These are phyloP conservation scores for Passer domesticus DNA, from an alignment of 2,113 vertebrate genomes.

Conservation along the genomic window DNA sequence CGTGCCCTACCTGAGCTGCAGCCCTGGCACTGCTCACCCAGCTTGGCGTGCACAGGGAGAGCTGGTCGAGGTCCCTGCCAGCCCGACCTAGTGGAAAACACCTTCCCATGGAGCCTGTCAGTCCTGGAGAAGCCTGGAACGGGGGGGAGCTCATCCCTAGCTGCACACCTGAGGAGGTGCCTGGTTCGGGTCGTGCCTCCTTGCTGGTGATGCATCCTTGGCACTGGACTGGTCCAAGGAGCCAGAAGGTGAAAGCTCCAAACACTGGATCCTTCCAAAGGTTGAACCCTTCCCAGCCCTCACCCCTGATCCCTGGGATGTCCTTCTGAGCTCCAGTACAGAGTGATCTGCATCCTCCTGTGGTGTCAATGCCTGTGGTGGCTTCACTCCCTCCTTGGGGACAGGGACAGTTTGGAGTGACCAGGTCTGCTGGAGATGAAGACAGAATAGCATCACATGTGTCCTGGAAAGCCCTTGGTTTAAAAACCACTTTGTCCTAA, in stretches of 20 bases:
- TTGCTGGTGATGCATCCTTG: fast-evolving
- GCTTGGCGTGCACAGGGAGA: neutral
- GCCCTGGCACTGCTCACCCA: neutral
- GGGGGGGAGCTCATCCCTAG: fast-evolving
- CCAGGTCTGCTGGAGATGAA: neutral
- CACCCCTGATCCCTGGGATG: fast-evolving
- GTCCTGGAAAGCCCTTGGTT: neutral
- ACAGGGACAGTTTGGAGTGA: neutral
- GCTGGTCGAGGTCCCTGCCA: neutral
- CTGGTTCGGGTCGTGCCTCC: fast-evolving
- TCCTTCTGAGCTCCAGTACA: fast-evolving
- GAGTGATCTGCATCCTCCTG: neutral
- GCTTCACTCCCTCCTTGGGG: fast-evolving
- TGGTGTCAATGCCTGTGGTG: fast-evolving
- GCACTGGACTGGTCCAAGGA: fast-evolving
- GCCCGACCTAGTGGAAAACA: neutral
- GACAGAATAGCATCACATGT: fast-evolving
- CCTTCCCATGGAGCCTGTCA: neutral
- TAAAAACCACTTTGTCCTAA: neutral
- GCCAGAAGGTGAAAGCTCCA: fast-evolving
- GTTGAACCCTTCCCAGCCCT: neutral
- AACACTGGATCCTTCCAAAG: neutral
- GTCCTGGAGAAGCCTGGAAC: fast-evolving
- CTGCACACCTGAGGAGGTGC: neutral
- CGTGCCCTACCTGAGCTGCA: neutral